Percentiles rank a stretch among this genome's conserved stretches.
Evolutionary conservation across 2,113 vertebrate species (phyloP).

Genomic region (Gasterosteus nipponicus): DNA sequence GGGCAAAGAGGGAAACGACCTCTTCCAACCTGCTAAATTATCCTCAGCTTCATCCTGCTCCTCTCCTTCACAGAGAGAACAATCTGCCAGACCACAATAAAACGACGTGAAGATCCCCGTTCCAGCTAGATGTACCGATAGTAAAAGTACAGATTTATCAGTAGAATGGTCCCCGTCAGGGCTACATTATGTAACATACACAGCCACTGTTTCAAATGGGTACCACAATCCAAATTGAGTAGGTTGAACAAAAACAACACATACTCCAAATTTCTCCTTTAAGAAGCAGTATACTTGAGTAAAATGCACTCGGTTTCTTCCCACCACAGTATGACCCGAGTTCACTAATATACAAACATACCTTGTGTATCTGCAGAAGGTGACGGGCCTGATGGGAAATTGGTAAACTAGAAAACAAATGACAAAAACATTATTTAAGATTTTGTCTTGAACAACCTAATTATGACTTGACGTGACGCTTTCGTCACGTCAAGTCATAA

Average conservation of each 20-base stretch:
- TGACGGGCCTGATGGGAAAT: not conserved
- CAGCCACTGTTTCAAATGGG: no score
- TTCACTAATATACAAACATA: constrained; percentile 30
- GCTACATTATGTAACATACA: not conserved
- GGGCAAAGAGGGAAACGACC: not conserved
- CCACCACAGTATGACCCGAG: no score
- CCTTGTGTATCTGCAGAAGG: constrained; percentile 36
- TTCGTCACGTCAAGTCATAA: no score
- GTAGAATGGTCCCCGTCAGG: not conserved
- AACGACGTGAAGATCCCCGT: no score
- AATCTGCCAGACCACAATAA: constrained; percentile 21
- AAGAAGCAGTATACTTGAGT: no score
- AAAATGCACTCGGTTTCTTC: not conserved
- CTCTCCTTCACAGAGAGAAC: constrained; percentile 16
- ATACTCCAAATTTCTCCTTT: not conserved
- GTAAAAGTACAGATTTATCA: not conserved
- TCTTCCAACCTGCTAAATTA: constrained; percentile 19
- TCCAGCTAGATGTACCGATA: not conserved
- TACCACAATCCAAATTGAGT: no score
- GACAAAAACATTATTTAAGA: not conserved
- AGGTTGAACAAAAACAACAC: not conserved
- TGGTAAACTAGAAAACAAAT: constrained; percentile 42
- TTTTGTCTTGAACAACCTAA: not conserved
- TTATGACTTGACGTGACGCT: not conserved
- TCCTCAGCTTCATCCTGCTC: not conserved